Percentiles rank a stretch among this genome's conserved stretches.
phyloP scores from a whole-genome alignment of 1,140 invertebrate genomes.

The Cecropterus lyciades region DNA sequence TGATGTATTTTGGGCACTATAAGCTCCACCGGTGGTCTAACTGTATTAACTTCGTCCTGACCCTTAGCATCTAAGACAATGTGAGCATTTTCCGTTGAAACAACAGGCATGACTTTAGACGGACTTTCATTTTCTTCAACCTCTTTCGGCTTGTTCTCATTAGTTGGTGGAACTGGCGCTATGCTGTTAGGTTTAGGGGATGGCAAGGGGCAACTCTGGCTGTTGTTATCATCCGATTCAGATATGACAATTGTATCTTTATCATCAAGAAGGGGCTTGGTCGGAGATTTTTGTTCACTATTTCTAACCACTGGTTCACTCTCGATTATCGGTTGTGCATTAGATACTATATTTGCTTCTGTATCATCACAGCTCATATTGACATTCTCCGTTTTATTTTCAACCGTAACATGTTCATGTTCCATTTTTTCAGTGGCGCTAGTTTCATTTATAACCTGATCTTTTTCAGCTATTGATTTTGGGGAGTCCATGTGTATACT shows the following conservation, averaged over 20 bases:
- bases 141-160: slow-evolving; percentile 62
- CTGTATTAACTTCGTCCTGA: slow-evolving; percentile 51
- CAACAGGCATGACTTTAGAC: slow-evolving; percentile 73
- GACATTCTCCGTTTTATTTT: slow-evolving; percentile 48
- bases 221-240: slow-evolving; percentile 82
- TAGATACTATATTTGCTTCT: slow-evolving; percentile 35
- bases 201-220: slow-evolving; percentile 76
- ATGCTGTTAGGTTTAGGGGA: slow-evolving; percentile 66
- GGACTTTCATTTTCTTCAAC: slow-evolving; percentile 65
- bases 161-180: slow-evolving; percentile 48
- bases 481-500: slow-evolving; percentile 80
- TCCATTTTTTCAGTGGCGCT: slow-evolving; percentile 51
- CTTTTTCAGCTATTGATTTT: slow-evolving; percentile 74
- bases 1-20: slow-evolving; percentile 67
- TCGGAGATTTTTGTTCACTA: slow-evolving; percentile 60
- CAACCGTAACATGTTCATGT: slow-evolving; percentile 43
- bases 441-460: slow-evolving; percentile 72
- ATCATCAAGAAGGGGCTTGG: slow-evolving; percentile 63
- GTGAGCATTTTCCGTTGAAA: slow-evolving; percentile 78
- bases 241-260: slow-evolving; percentile 83
- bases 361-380: slow-evolving; percentile 41
- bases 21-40: slow-evolving; percentile 58
- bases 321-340: slow-evolving; percentile 43
- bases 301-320: slow-evolving; percentile 57
- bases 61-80: slow-evolving; percentile 73